A percentile compares a stretch with the other conserved stretches of the same genome.
Conservation (phyloP, 2,797 vertebrate species). For the Somateria mollissima region DNA sequence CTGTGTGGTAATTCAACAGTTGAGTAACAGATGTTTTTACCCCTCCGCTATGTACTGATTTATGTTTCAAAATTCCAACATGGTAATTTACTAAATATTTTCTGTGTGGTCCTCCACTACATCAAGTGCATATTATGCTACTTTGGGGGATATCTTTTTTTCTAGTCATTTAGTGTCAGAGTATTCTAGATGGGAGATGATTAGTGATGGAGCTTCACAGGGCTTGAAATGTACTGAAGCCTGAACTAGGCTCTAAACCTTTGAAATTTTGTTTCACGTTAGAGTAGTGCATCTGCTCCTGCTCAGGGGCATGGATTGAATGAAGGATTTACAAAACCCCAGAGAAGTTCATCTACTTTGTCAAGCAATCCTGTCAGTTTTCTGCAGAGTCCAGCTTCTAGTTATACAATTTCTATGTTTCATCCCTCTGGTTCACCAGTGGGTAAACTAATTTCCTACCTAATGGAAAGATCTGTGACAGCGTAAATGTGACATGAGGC, state of each 20-base stretch:
- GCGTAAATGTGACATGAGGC: conserved; percentile 46
- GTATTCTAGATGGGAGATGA: conserved; percentile 25
- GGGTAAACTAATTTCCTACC: conserved; percentile 63
- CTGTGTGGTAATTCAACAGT: background rate
- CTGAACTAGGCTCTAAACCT: conserved; percentile 37
- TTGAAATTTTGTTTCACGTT: conserved; percentile 60
- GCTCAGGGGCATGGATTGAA: background rate
- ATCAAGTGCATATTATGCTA: background rate
- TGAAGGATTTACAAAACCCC: conserved; percentile 45
- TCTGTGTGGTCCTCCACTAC: background rate
- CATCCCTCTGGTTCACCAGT: conserved; percentile 19
- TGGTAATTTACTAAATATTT: background rate
- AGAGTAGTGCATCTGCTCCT: conserved; percentile 35
- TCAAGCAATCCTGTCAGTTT: conserved; percentile 39
- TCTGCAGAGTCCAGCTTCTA: conserved; percentile 1
- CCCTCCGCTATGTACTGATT: background rate
- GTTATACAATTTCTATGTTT: conserved; percentile 38
- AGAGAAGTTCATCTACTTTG: conserved; percentile 35
- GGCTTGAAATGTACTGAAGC: conserved; percentile 5
- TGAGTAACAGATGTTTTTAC: background rate
- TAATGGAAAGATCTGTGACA: conserved; percentile 58
- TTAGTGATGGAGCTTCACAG: background rate
- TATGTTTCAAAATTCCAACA: background rate
- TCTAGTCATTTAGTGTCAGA: background rate
- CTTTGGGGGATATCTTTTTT: background rate